Base-by-base conservation (phyloP, 2,797 vertebrate species). In the Scleropages formosus region DNA sequence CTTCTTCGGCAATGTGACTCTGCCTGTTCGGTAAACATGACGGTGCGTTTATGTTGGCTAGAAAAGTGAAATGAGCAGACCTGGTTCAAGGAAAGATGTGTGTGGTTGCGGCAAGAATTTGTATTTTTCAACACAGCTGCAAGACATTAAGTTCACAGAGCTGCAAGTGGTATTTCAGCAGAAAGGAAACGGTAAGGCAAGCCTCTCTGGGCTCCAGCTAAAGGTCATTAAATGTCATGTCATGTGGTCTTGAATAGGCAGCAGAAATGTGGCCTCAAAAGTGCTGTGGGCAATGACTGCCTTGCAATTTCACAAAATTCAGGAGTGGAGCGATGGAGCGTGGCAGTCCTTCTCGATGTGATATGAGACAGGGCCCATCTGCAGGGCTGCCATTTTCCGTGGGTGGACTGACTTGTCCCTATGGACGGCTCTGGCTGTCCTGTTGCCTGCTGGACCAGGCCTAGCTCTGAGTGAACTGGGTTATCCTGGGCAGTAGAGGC, bases 91-190 rank as follows among this genome's bases (percentile, higher is more conserved):
- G 44, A 13, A 70, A 82, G 79, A 80, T 83, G 75, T 82, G 74
- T 79, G 79, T 59, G 77, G 80, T 79, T 76, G 73, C 75, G 78
- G 67, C 77, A 80, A 80, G 78, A 80, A 81, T 84, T 82, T 77
- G 56, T 79, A 80, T 84, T 80, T 82, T 77, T 70, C 44, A 39
- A 22, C 78, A 78, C 83, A 83, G 80, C 82, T 84, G 83, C 82
- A 85, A 85, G 78, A 80, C 84, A 84, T 86, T 84, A 84, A 82
- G 70, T 73, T 77, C 62, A 58, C 76, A 68, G 69, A 84, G 78
- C 74, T 61, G 66, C 10, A 64, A 76, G 78, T 68, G 56, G 66
- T 78, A 75, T 80, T 79, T 81, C 73, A 58, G 47, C 76, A 78
- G 76, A 77, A 78, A 78, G 80, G 81, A 80, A 82, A 80, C 74